Percentiles rank a stretch among this genome's conserved stretches.
Conservation (phyloP, 2,888 invertebrate genomes). For the Coremacera marginata region DNA sequence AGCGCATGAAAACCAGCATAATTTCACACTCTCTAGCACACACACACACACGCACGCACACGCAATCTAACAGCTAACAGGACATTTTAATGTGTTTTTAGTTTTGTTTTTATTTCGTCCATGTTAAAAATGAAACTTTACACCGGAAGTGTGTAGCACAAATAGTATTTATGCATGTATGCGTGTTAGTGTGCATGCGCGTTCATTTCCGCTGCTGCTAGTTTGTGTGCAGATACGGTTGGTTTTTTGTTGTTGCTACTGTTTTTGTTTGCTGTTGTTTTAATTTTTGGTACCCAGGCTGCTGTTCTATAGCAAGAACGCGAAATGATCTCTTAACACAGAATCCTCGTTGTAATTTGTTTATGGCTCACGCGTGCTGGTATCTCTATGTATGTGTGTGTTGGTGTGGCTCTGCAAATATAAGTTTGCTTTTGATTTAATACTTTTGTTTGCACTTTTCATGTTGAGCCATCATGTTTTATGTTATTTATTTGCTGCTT, state of each 20-base stretch:
- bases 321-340: slow-evolving; percentile 11
- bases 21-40: neutral
- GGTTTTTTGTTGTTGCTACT: neutral
- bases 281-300: neutral
- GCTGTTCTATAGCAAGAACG: neutral
- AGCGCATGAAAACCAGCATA: neutral
- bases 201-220: neutral
- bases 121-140: slow-evolving; percentile 22
- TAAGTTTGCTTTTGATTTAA: slow-evolving; percentile 15
- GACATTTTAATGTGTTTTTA: neutral
- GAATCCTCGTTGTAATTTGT: slow-evolving; percentile 28
- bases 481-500: neutral
- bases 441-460: neutral
- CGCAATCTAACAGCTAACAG: neutral
- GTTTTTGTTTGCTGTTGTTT: neutral
- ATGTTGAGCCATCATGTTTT: neutral
- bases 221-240: neutral
- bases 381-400: neutral
- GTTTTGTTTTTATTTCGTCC: slow-evolving; percentile 11
- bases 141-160: slow-evolving; percentile 8
- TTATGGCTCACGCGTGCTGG: slow-evolving; percentile 9
- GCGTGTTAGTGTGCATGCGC: neutral
- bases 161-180: neutral
- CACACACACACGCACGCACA: neutral
- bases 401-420: neutral